Evolutionary conservation across 1,140 invertebrate species (phyloP), one percentile per base, ranked within the genome.

Genomic region (Ruditapes philippinarum): DNA sequence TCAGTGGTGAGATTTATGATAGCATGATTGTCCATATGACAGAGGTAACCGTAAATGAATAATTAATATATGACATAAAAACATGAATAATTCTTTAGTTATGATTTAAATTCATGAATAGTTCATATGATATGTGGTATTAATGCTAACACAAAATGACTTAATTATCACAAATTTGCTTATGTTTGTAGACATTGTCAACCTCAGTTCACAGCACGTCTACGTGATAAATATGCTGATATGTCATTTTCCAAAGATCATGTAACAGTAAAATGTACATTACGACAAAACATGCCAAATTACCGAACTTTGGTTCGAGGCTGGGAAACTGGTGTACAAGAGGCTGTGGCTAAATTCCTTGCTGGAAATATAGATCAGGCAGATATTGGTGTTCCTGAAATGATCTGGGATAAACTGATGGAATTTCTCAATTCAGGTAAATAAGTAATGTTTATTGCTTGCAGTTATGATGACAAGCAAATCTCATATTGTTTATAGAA

Each of bases 341-440:
- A 88, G 42, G 85, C 74, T 68, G 85, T 88, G 4, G 85, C 85
- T n/a, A 88, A 68, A 11, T 88, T 88, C 40, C 45, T 88, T 1
- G 85, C 70, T 31, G 85, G 70, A 80, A 79, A 80, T 88, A 88
- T 88, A 40, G 85, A 88, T 45, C 85, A 88, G 36, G 36, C 76
- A 0, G 85, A 88, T 28, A 25, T 88, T 28, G 73, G 73, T 17
- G 57, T 88, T n/a, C 85, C 85, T 31, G 74, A 88, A 36, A 49
- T 60, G 3, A 49, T 88, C 19, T 88, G 85, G 85, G 85, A 88
- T 70, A 88, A 88, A 70, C 28, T 88, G 17, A 60, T 40, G 17
- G 85, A 88, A 25, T 88, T 76, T 60, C 31, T 88, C 12, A 88
- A 79, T 80, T 86, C 84, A 78, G 73, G 84, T 86, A 57, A n/a